Percentiles rank a stretch among this genome's conserved stretches.
These are phyloP conservation scores for Phoeniculus purpureus DNA, from an alignment of 2,797 vertebrate genomes.

Conservation along the genomic window DNA sequence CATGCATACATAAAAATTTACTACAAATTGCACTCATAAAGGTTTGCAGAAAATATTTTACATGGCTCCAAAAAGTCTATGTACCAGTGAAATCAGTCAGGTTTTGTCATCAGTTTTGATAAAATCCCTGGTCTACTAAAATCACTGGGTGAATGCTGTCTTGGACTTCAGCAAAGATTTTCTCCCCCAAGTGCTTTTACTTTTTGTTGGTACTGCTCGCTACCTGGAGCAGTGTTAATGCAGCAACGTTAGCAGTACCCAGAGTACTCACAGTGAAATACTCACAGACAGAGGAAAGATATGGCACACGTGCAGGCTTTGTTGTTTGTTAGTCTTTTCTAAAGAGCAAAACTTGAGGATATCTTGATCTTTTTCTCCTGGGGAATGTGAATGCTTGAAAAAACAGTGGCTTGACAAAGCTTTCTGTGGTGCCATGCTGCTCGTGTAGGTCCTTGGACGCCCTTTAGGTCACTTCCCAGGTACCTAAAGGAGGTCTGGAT, in stretches of 20 bases:
- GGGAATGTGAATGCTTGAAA: not conserved
- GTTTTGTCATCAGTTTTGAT: not conserved
- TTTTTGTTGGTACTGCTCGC: not conserved
- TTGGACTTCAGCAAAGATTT: not conserved
- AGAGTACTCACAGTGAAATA: not conserved
- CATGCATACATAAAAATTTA: not conserved
- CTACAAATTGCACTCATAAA: not conserved
- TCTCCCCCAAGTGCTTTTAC: not conserved
- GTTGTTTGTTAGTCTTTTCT: not conserved
- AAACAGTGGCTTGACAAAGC: not conserved
- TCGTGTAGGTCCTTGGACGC: rapidly evolving
- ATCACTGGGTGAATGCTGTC: not conserved
- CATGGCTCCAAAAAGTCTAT: not conserved
- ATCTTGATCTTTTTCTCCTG: not conserved
- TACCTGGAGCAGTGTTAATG: not conserved
- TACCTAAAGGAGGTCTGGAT: not conserved
- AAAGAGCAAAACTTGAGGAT: not conserved
- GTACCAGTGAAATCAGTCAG: not conserved
- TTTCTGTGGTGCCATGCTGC: not conserved
- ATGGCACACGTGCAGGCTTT: not conserved
- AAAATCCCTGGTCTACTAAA: not conserved
- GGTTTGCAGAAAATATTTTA: not conserved
- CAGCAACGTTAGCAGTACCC: not conserved
- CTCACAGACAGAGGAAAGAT: not conserved
- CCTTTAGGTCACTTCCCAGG: not conserved